Base-by-base conservation (phyloP, 1,140 invertebrate species). In the Cylas formicarius region DNA sequence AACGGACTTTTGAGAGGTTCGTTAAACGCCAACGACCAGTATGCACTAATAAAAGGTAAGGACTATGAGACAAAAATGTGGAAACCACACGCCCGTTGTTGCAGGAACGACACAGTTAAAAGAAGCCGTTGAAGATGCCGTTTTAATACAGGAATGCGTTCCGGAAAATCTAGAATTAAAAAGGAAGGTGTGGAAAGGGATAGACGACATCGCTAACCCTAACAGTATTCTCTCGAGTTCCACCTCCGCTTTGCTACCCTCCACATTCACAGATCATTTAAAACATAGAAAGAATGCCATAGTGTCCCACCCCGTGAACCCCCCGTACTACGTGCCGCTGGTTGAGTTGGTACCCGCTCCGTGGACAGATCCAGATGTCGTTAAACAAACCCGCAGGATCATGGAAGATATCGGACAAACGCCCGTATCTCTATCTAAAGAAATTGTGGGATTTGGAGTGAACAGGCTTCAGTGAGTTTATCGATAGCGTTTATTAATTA, bases 231-330 rank as follows among this genome's bases (percentile, higher is more conserved):
- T 95, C 2, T 89, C 89, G 0, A 93, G 88, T 55, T 97, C 93
- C 0, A 92, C 90, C 1, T 93, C 89, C 21, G 92, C 88, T 23
- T 88, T 93, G 45, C 65, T 84, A 28, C 86, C 92, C 2, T 96
- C 92, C 0, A 62, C 82, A 13, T 88, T 97, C 57, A 84, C 79
- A 52, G 82, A 86, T 35, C 74, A 78, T 31, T 64, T 95, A 28
- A 82, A 80, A 60, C 82, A 94, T 58, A 81, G 77, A 24, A 44
- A 61, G 46, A 63, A 65, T 42, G 49, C 60, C 4, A 54, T 66
- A 31, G 81, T 94, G 22, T 86, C 88, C 5, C 93, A 97, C 70
- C 93, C 93, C 21, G 90, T 96, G 1, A 97, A 97, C 69, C 94
- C 94, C 28, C 93, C 93, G 0, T 96, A 97, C 62, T 97, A 92